Evolutionary conservation across 2,888 invertebrate genomes (phyloP), one percentile per base, ranked within the genome.

Genomic region (Drosophila kokeensis): DNA sequence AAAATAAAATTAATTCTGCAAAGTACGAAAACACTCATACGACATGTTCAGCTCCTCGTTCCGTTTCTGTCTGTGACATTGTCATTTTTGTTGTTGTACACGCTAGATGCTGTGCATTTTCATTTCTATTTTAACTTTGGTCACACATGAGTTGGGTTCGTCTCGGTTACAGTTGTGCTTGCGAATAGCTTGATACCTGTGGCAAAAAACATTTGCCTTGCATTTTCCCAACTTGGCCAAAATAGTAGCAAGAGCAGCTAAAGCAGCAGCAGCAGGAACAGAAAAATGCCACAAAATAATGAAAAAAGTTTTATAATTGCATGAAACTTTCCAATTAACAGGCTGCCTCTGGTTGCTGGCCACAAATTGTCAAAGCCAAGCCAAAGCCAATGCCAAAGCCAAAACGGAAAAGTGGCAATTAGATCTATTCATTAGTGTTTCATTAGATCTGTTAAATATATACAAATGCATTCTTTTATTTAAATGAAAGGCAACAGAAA

Each of bases 271-370:
- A 55, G 15, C 21, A 66, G 32, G 11, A 61, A 66, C 57, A 69
- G 58, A 83, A 87, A 81, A 87, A 79, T 75, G 61, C 79, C 76
- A 82, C 80, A 82, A 73, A 86, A 87, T 87, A 87, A 87, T 87
- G 90, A 90, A 87, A 90, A 86, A 87, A 90, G 77, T 90, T 90
- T 90, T 87, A 86, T 90, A 87, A 87, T 87, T 87, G 90, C 89
- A 88, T 89, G 64, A 82, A 86, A 86, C 90, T 86, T 86, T 86
- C 90, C 85, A 86, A 86, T 86, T 89, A 86, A 89, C 85, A 86
- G 73, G 80, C 89, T 80, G 89, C 84, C 89, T 81, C 73, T 76
- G 82, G 82, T 76, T 81, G 70, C 77, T 69, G 73, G 69, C 73
- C 79, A 69, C 81, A 79, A 79, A 76, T 68, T 81, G 69, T 65